A percentile compares a stretch with the other conserved stretches of the same genome.
phyloP scores from a whole-genome alignment of 2,888 invertebrate species.

The Nezara viridula region DNA sequence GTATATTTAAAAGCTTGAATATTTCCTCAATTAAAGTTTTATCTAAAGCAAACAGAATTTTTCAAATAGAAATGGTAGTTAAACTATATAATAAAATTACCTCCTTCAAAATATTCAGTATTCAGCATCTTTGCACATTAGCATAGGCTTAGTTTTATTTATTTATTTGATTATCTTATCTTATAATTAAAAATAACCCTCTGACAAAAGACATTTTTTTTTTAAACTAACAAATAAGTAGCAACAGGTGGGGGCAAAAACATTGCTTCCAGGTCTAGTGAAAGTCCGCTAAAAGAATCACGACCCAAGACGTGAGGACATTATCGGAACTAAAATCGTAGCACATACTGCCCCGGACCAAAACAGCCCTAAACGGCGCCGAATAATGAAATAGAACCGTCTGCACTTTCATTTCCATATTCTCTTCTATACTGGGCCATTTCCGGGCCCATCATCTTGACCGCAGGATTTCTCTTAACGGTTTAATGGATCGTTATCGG shows the following conservation, averaged over 20 bases:
- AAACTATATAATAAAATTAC: too few species aligned
- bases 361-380: not conserved
- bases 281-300: constrained; percentile 56
- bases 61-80: too few species aligned
- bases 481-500: not conserved
- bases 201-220: not conserved
- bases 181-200: too few species aligned
- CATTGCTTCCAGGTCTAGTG: constrained; percentile 41
- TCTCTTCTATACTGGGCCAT: not conserved
- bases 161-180: too few species aligned
- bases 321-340: constrained; percentile 45
- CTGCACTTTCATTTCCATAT: constrained; percentile 38
- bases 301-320: constrained; percentile 47
- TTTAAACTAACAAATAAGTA: not conserved
- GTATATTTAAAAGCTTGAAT: too few species aligned
- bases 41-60: too few species aligned
- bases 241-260: not conserved
- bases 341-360: not conserved
- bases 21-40: too few species aligned
- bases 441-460: not conserved
- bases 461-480: not conserved
- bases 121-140: too few species aligned
- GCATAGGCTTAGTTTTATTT: too few species aligned
- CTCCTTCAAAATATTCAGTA: too few species aligned
- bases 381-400: not conserved